Evolutionary conservation across 2,113 vertebrate genomes (phyloP), one percentile per base, ranked within the genome.

Genomic region (Pomatorhinus ruficollis): DNA sequence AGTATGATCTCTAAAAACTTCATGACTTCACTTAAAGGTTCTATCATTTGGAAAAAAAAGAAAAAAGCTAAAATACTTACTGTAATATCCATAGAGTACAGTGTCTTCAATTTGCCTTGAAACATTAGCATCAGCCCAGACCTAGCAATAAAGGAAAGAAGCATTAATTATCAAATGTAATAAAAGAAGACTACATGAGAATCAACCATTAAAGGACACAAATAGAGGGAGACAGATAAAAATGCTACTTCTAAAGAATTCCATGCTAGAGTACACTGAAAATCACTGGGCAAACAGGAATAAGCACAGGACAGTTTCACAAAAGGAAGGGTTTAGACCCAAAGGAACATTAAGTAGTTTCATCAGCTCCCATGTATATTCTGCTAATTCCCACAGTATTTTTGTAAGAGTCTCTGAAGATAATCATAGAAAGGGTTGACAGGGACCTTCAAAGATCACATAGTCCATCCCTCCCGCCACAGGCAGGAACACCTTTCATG

Each of bases 81-180:
- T 99, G 96, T 99, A 99, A 97, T 99, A 99, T 79, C 98, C 99
- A 96, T 99, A 99, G 54, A 99, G 96, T 45, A 99, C 98, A 9
- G 99, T 99, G 90, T 99, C 98, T 97, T 99, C 99, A 95, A 99
- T 99, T 96, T 99, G 98, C 91, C 98, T 98, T 68, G 99, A 99
- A 95, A 98, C 98, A 93, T 99, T 99, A 97, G 96, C 98, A 97
- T 98, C 98, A 75, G 99, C 99, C 99, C 99, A 99, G 37, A 98
- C 98, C 98, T 98, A 94, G 57, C 45, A 94, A 87, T 33, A 75
- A 82, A 87, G 21, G 9, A 82, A 1, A 92, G 19, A 63, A 78
- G 18, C 24, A 86, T 72, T 88, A 74, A 81, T 52, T 42, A 87
- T 5, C 6, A 80, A 89, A 47, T 9, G 6, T 27, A 74, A 70